These are phyloP conservation scores for Gnathonemus longibarbis DNA, from an alignment of 2,113 vertebrate species.

Conservation along the genomic window DNA sequence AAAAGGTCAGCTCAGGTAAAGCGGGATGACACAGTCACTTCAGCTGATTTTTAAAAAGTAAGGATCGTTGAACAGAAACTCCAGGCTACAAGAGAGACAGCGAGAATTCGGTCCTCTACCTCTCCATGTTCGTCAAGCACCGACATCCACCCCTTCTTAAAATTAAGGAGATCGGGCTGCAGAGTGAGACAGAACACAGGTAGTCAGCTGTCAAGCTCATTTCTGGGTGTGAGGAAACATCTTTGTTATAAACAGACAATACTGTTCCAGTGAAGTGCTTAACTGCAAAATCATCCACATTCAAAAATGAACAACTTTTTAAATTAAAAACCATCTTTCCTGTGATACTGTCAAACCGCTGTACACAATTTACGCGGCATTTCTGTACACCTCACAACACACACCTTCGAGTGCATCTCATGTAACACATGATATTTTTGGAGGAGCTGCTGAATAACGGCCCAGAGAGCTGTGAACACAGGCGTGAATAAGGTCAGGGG, in stretches of 20 bases:
- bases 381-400: neutral
- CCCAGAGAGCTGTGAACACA: neutral
- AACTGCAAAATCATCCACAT: neutral
- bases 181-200: constrained; percentile 21
- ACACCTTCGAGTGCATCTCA: neutral
- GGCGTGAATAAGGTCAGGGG: neutral
- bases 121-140: constrained; percentile 78
- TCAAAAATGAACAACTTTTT: neutral
- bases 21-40: neutral
- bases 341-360: neutral
- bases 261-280: neutral
- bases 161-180: constrained; percentile 92
- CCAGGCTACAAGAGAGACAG: neutral
- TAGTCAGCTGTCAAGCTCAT: neutral
- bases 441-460: neutral
- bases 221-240: neutral
- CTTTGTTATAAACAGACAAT: neutral
- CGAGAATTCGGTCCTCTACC: constrained; percentile 53
- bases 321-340: neutral
- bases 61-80: neutral
- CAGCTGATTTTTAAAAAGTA: neutral
- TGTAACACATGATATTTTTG: neutral
- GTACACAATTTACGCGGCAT: neutral
- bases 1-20: neutral
- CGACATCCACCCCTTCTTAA: constrained; percentile 99